A percentile compares a stretch with the other conserved stretches of the same genome.
These are phyloP conservation scores for Paramormyrops hopkinsi DNA, from an alignment of 2,797 vertebrate species.

Conservation along the genomic window DNA sequence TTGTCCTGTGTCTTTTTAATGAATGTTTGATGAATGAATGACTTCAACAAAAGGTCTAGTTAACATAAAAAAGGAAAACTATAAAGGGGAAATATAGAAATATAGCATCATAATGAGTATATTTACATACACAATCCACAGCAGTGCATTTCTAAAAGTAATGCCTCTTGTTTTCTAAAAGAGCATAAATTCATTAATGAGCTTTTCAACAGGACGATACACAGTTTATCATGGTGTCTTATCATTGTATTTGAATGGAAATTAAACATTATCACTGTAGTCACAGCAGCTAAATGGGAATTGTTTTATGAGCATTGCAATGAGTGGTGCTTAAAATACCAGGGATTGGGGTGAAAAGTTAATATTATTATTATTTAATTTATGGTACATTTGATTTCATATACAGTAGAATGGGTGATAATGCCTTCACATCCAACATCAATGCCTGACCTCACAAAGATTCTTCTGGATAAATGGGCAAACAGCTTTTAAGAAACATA, in stretches of 20 bases:
- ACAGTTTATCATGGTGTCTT: neutral
- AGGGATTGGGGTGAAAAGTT: neutral
- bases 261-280: neutral
- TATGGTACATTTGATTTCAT: neutral
- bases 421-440: neutral
- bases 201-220: neutral
- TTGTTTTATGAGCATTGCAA: neutral
- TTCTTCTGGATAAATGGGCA: neutral
- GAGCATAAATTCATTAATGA: neutral
- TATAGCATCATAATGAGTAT: neutral
- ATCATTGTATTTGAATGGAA: neutral
- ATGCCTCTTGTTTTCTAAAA: neutral
- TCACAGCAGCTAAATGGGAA: neutral
- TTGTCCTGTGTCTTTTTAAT: neutral
- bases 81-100: neutral
- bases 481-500: neutral
- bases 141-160: neutral
- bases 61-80: neutral
- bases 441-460: neutral
- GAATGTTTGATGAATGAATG: neutral
- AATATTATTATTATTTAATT: neutral
- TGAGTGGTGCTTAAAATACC: neutral
- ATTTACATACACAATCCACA: neutral
- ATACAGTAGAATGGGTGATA: neutral
- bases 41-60: neutral